Percentiles rank a stretch among this genome's conserved stretches.
Evolutionary conservation across 2,888 invertebrate species (phyloP).

Genomic region (Trimorus sp.): DNA sequence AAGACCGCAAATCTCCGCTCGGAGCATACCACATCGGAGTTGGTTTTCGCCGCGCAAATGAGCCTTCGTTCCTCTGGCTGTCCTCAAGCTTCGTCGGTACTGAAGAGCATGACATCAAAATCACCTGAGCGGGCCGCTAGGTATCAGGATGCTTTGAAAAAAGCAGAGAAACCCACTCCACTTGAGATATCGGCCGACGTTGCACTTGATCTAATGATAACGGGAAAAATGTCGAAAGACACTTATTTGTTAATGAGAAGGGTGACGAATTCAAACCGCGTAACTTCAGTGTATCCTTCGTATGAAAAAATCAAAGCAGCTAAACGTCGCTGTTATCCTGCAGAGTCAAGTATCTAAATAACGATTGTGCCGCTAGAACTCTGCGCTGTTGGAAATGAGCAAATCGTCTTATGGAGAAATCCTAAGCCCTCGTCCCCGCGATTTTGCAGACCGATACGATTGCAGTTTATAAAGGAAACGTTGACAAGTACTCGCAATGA

Average conservation of each 20-base stretch:
- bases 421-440: conserved; percentile 47
- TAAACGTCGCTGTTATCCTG: conserved; percentile 13
- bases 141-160: too few relatives aligned
- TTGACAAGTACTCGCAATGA: conserved; percentile 34
- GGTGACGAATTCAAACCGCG: conserved; percentile 7
- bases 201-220: conserved; percentile 7
- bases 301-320: conserved; percentile 2
- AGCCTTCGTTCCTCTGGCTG: too few relatives aligned
- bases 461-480: conserved; percentile 55
- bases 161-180: too few relatives aligned
- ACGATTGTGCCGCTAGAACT: conserved; percentile 31
- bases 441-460: conserved; percentile 51
- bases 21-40: too few relatives aligned
- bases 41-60: too few relatives aligned
- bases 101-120: too few relatives aligned
- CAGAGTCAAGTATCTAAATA: too few relatives aligned
- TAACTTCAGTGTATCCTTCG: conserved; percentile 7
- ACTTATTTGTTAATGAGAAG: conserved; percentile 2
- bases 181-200: conserved; percentile 7
- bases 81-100: too few relatives aligned
- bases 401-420: conserved; percentile 45
- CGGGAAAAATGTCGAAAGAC: conserved; percentile 9
- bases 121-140: too few relatives aligned
- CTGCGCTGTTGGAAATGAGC: neutral
- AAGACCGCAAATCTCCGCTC: too few relatives aligned